These are phyloP conservation scores for Watsonalla cultraria DNA, from an alignment of 2,888 invertebrate genomes.

Conservation along the genomic window DNA sequence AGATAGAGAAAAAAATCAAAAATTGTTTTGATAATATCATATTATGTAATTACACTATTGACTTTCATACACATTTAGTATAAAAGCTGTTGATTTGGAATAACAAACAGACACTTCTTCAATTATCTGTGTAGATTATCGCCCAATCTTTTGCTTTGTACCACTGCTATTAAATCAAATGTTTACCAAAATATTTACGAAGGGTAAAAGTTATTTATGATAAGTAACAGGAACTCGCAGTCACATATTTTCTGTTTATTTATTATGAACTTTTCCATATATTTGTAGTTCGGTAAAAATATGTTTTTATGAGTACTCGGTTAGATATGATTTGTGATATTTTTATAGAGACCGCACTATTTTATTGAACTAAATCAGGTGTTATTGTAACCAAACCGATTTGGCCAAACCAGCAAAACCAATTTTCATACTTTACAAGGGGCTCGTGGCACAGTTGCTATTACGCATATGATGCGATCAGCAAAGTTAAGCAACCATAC, in stretches of 20 bases:
- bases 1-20: no score
- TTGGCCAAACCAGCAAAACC: no score
- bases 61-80: no score
- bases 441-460: no score
- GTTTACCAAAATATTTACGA: slow-evolving; percentile 14
- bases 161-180: slow-evolving; percentile 16
- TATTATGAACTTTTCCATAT: background rate
- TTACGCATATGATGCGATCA: no score
- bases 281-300: background rate
- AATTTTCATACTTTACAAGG: no score
- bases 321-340: background rate
- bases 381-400: no score
- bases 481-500: no score
- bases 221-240: slow-evolving; percentile 7
- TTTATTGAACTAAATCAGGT: no score
- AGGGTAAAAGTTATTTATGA: slow-evolving; percentile 13
- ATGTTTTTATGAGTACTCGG: background rate
- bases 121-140: background rate
- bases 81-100: background rate
- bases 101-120: background rate
- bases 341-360: no score
- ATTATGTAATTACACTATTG: no score
- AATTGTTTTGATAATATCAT: no score
- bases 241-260: background rate
- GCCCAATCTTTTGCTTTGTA: slow-evolving; percentile 2